A percentile compares a stretch with the other conserved stretches of the same genome.
phyloP scores from a whole-genome alignment of 2,113 vertebrate genomes.

The Centropristis striata region DNA sequence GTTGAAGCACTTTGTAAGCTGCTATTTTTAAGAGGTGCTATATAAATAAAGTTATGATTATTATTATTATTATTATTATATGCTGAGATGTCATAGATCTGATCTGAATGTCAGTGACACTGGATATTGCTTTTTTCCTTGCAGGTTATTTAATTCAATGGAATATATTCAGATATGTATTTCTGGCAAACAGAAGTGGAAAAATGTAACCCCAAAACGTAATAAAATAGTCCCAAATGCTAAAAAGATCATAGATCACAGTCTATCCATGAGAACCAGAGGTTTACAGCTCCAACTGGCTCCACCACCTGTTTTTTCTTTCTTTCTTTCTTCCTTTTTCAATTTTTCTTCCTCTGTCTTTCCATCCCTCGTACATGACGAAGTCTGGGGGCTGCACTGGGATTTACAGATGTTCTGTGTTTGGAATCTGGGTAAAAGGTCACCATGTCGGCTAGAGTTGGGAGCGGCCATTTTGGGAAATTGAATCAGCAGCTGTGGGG shows the following conservation, averaged over 20 bases:
- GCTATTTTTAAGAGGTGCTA: too few species aligned
- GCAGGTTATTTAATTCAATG: not conserved
- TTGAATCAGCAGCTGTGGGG: conserved; percentile 69
- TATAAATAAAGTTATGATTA: too few species aligned
- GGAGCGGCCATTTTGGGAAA: conserved; percentile 68
- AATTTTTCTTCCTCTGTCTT: not conserved
- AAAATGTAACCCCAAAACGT: conserved; percentile 15
- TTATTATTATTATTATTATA: too few species aligned
- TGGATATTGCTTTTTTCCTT: not conserved
- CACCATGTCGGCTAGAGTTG: conserved; percentile 43
- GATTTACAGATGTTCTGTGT: conserved; percentile 80
- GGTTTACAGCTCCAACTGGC: conserved; percentile 15
- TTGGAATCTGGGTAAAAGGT: conserved; percentile 86
- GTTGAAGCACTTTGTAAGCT: too few species aligned
- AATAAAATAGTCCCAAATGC: conserved; percentile 40
- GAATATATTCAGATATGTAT: conserved; percentile 14
- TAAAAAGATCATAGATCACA: conserved; percentile 35
- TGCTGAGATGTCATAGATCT: not conserved
- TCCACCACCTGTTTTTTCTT: conserved; percentile 38
- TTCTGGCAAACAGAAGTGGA: conserved; percentile 36
- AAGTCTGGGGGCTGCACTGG: conserved; percentile 28
- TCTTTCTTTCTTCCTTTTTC: not conserved
- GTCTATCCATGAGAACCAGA: conserved; percentile 49
- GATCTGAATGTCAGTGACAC: too few species aligned
- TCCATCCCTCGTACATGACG: conserved; percentile 42